Conservation (phyloP, 1,140 invertebrate species). For the Radopholus similis region DNA sequence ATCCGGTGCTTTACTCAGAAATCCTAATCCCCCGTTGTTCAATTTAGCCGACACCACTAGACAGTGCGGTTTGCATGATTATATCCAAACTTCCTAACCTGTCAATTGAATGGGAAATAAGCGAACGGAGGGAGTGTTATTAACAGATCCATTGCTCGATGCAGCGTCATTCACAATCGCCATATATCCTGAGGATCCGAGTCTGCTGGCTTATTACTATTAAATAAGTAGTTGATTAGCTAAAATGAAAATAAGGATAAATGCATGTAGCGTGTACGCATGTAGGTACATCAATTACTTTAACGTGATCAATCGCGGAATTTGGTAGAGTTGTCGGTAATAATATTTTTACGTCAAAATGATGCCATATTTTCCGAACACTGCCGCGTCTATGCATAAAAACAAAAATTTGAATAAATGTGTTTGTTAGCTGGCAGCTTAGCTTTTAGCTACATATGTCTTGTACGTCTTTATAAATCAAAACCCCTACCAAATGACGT, state of each 20-base stretch:
- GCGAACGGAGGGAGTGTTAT: not conserved
- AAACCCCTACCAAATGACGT: no score
- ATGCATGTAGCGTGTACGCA: not conserved
- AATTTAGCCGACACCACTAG: conserved; percentile 36
- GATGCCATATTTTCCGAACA: no score
- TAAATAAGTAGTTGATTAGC: not conserved
- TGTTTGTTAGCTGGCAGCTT: not conserved
- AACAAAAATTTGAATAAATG: not conserved
- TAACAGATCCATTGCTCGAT: conserved; percentile 3
- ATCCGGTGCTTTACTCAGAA: conserved; percentile 41
- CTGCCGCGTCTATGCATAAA: not conserved
- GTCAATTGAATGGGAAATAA: conserved; percentile 36
- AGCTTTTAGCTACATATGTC: no score
- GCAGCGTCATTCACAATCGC: conserved; percentile 17
- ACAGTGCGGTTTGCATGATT: not conserved
- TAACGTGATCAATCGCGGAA: not conserved
- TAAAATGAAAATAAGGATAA: not conserved
- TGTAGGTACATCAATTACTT: not conserved
- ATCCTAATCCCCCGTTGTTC: conserved; percentile 21
- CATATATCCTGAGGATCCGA: not conserved
- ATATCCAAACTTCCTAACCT: conserved; percentile 6
- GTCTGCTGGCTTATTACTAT: no score
- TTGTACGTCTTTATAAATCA: no score
- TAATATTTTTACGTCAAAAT: no score
- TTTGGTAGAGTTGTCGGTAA: no score